Conservation (phyloP, 1,140 invertebrate species). For the Bombus superbus region DNA sequence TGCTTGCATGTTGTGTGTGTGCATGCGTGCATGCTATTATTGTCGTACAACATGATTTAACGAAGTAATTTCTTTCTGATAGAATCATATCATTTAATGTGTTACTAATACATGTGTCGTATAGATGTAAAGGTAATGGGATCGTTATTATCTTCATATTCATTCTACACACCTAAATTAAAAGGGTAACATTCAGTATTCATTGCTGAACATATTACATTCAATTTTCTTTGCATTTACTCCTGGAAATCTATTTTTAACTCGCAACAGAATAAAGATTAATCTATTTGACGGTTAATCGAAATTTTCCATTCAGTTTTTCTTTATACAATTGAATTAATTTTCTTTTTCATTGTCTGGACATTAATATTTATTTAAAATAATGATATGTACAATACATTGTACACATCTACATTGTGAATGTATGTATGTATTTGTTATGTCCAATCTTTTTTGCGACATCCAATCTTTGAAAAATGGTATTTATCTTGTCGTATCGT, state of each 20-base stretch:
- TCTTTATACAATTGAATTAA: neutral
- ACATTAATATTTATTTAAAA: neutral
- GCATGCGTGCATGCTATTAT: constrained; percentile 68
- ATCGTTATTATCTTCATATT: neutral
- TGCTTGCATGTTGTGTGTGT: constrained; percentile 70
- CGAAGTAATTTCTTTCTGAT: constrained; percentile 11
- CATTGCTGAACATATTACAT: neutral
- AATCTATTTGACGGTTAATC: neutral
- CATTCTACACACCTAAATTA: neutral
- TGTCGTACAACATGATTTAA: constrained; percentile 47
- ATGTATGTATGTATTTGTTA: neutral
- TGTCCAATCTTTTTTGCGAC: neutral
- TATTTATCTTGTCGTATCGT: neutral
- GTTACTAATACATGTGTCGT: neutral
- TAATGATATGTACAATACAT: neutral
- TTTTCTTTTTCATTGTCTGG: neutral
- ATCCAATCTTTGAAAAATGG: neutral
- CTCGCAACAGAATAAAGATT: neutral
- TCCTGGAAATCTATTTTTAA: too few species aligned
- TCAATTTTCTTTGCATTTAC: neutral
- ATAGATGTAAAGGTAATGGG: constrained; percentile 21
- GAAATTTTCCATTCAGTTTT: neutral
- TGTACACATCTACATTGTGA: neutral
- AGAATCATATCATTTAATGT: constrained; percentile 17
- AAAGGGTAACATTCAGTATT: neutral